A percentile compares a stretch with the other conserved stretches of the same genome.
Conservation (phyloP, 2,888 invertebrate species). For the Nowickia ferox region DNA sequence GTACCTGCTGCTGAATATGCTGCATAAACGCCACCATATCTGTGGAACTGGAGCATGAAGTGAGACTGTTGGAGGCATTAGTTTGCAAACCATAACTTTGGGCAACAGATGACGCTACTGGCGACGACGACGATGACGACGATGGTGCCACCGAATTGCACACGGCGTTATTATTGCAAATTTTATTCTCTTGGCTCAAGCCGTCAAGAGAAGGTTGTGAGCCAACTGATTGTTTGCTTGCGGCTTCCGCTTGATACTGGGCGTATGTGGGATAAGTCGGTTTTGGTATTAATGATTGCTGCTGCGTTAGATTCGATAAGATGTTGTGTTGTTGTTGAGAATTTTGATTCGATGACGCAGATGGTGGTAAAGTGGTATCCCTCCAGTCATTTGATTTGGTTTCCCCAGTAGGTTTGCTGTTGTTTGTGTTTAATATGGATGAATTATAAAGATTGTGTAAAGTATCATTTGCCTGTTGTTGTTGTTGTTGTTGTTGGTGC, state of each 20-base stretch:
- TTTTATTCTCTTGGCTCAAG: conserved; percentile 40
- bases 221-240: conserved; percentile 53
- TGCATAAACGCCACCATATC: conserved; percentile 81
- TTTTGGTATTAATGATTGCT: conserved; percentile 65
- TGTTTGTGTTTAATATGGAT: conserved; percentile 30
- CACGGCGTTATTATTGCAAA: conserved; percentile 2
- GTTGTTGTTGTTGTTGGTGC: conserved; percentile 30
- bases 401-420: conserved; percentile 29
- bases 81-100: conserved; percentile 43
- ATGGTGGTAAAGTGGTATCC: conserved; percentile 35
- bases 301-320: conserved; percentile 32
- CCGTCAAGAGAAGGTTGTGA: conserved; percentile 25
- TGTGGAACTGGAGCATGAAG: conserved; percentile 65
- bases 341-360: conserved; percentile 61
- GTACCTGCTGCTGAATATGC: conserved; percentile 78
- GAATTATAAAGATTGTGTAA: conserved; percentile 59
- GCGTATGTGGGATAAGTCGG: conserved; percentile 78
- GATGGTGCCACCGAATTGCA: not conserved
- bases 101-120: conserved; percentile 75
- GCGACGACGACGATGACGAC: conserved; percentile 23
- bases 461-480: conserved; percentile 29
- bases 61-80: conserved; percentile 37
- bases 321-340: conserved; percentile 36
- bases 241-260: conserved; percentile 78
- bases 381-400: conserved; percentile 63